Base-by-base conservation (phyloP, 37 sponge, comb jelly and placozoan genomes). In the Chondrosia reniformis region DNA sequence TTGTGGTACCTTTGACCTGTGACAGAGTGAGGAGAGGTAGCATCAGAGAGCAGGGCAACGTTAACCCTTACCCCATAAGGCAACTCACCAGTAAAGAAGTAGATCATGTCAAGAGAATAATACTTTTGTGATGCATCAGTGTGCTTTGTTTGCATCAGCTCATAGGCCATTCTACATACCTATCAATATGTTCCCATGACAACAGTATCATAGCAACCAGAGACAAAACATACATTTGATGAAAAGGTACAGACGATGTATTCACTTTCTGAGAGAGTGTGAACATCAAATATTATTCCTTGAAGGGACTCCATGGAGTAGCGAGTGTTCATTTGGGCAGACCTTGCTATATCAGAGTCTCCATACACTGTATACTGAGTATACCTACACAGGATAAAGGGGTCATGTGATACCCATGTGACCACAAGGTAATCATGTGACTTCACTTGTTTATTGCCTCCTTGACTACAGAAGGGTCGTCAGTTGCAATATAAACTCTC, bases 161-260 rank as follows among this genome's bases (percentile, higher is more conserved):
- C 91, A 86, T 89, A 93, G 2, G 87, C 87, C 72, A 89, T 32
- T 21, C 91, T 69, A 75, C 92, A 93, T 1, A 93, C 87, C 94
- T 93, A n/a, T n/a, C n/a, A n/a, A n/a, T n/a, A n/a, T n/a, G n/a
- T n/a, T n/a, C n/a, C n/a, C n/a, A n/a, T n/a, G n/a, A n/a, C n/a
- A n/a, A n/a, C n/a, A n/a, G n/a, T n/a, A n/a, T n/a, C n/a, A n/a
- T n/a, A n/a, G n/a, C n/a, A n/a, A n/a, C n/a, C n/a, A n/a, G n/a
- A n/a, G n/a, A n/a, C n/a, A 19, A 33, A 40, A 4, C 63, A 21
- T 67, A 89, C 93, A 82, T 93, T 87, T 25, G 94, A 93, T 3
- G 94, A 93, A 67, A 93, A 89, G 21, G 91, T 89, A 66, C 94
- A 89, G 25, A 89, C 87, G 2, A 93, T 22, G 52, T 83, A 93